A percentile compares a stretch with the other conserved stretches of the same genome.
phyloP scores from a whole-genome alignment of 2,113 vertebrate species.

The Triplophysa siluroides region DNA sequence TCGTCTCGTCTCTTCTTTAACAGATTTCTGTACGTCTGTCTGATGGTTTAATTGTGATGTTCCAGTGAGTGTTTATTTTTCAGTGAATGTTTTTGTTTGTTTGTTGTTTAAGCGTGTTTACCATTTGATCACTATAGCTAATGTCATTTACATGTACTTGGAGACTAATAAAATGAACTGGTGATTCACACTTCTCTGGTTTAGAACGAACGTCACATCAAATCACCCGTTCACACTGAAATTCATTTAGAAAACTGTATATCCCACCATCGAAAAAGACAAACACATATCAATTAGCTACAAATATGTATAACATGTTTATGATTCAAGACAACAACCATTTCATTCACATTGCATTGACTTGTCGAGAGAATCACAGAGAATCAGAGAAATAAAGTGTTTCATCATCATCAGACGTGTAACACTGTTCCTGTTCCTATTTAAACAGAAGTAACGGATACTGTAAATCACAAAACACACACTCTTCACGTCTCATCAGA shows the following conservation, averaged over 20 bases:
- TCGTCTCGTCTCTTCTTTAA: constrained; percentile 13
- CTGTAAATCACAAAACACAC: no score
- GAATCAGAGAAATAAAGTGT: not conserved
- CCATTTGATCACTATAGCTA: constrained; percentile 55
- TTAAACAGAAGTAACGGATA: not conserved
- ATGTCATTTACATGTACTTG: constrained; percentile 54
- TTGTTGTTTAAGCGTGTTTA: constrained; percentile 34
- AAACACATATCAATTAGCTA: not conserved
- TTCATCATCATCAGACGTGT: not conserved
- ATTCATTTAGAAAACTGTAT: not conserved
- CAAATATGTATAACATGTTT: not conserved
- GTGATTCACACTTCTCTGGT: constrained; percentile 47
- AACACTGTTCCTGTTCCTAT: not conserved
- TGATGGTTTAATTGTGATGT: constrained; percentile 53
- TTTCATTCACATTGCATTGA: not conserved
- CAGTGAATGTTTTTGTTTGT: not conserved
- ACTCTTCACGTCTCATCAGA: not conserved
- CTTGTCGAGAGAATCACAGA: not conserved
- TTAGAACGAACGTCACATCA: not conserved
- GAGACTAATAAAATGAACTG: constrained; percentile 64
- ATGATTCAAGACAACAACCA: not conserved
- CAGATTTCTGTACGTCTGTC: constrained; percentile 50
- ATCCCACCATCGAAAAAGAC: no score
- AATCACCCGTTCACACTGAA: not conserved
- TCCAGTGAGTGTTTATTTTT: not conserved